Evolutionary conservation across 2,888 invertebrate species (phyloP), one percentile per base, ranked within the genome.

Genomic region (Rhaphigaster nebulosa): DNA sequence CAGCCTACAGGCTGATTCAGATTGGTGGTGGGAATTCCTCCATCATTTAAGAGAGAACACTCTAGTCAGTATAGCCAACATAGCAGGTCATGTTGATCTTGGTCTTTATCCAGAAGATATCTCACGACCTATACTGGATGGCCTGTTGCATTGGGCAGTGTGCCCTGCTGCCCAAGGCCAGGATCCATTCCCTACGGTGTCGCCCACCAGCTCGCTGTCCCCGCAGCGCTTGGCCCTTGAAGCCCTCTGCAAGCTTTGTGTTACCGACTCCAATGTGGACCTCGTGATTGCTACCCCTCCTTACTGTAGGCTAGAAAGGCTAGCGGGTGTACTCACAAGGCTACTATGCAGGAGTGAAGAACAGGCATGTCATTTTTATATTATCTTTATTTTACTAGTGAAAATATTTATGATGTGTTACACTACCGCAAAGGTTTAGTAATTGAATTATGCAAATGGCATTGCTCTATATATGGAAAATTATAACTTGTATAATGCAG

Each of bases 221-320:
- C 98, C 99, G 87, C 98, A 98, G 93, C 96, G 99, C 92, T 95
- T 99, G 90, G 98, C 99, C 91, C 95, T 99, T 91, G 99, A 99
- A 95, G 98, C 99, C 91, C 95, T 99, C 92, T 98, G 99, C 94
- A 99, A 99, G 94, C 95, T 99, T 93, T 99, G 99, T 94, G 99
- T 99, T 91, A 97, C 98, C 93, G 99, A 99, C 94, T 96, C 97
- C 92, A 99, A 99, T 94, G 99, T 99, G 92, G 99, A 99, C 95
- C 95, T 99, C 93, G 97, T 99, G 92, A 96, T 99, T 93, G 98
- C 99, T 90, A 99, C 99, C 92, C 99, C 99, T 92, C 98, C 99
- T 91, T 98, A 98, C 94, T 96, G 97, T 84, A 95, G 99, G 92
- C 95, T 99, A 92, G 98, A 98, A 94, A 96, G 97, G 94, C 95